These are phyloP conservation scores for Eufriesea mexicana DNA, from an alignment of 1,140 invertebrate genomes.

Conservation along the genomic window DNA sequence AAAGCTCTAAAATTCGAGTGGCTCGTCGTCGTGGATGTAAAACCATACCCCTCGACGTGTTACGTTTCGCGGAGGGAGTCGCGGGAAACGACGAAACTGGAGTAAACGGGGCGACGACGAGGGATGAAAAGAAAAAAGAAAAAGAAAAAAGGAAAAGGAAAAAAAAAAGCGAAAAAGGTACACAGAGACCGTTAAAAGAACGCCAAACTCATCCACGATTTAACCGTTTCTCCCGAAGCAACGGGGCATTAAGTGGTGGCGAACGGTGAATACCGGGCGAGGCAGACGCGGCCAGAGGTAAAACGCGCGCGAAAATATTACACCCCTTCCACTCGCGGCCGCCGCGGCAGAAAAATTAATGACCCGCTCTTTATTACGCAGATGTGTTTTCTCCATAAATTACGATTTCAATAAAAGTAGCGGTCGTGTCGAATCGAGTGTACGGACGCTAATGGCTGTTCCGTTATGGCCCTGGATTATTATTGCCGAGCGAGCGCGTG, in stretches of 20 bases:
- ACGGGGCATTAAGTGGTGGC: constrained; percentile 49
- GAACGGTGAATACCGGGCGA: constrained; percentile 34
- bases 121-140: not conserved
- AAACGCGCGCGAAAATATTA: constrained; percentile 58
- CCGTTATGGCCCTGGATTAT: constrained; percentile 2
- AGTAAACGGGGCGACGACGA: not conserved
- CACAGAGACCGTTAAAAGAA: constrained; percentile 29
- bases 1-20: not conserved
- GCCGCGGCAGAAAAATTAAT: constrained; percentile 50
- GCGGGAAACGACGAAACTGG: not conserved
- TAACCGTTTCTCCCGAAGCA: constrained; percentile 25
- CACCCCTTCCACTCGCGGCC: constrained; percentile 13
- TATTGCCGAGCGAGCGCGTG: constrained; percentile 20
- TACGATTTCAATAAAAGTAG: constrained; percentile 53
- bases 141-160: not conserved
- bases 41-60: not conserved
- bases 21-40: not conserved
- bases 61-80: too few relatives aligned
- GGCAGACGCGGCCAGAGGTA: constrained; percentile 4
- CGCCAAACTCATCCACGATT: constrained; percentile 47
- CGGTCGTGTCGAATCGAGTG: constrained; percentile 11
- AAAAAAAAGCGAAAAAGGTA: not conserved
- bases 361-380: constrained; percentile 62
- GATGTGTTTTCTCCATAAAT: constrained; percentile 65
- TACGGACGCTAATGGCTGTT: constrained; percentile 34